A percentile compares a stretch with the other conserved stretches of the same genome.
Evolutionary conservation across 2,113 vertebrate species (phyloP).

Genomic region (Heliornis fulica): DNA sequence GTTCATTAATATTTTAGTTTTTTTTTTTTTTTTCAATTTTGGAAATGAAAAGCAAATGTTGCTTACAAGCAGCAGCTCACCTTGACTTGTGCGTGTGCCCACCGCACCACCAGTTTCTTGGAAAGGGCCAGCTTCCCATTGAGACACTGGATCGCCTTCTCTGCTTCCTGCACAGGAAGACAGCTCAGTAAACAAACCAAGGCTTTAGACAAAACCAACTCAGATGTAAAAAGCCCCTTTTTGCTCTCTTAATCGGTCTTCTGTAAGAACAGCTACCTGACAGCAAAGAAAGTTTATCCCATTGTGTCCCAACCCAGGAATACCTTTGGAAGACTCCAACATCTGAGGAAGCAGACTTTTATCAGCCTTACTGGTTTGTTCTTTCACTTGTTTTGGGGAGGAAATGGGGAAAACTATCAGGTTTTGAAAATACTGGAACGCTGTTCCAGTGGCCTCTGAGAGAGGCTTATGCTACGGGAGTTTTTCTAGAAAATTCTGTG

Average conservation of each 20-base stretch:
- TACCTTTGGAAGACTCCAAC: neutral
- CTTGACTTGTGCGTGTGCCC: conserved; percentile 98
- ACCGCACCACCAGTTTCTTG: conserved; percentile 96
- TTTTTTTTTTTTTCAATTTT: rapidly evolving
- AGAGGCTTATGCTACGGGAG: neutral
- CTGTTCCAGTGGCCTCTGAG: neutral
- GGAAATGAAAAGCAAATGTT: neutral
- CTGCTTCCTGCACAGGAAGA: conserved; percentile 86
- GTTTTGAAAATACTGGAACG: neutral
- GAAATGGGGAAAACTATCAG: neutral
- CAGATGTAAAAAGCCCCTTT: neutral
- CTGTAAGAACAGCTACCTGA: neutral
- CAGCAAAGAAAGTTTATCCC: neutral
- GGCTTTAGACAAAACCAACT: neutral
- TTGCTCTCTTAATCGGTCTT: neutral
- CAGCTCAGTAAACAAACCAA: conserved; percentile 29
- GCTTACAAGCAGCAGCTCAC: conserved; percentile 57
- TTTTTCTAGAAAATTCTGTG: neutral
- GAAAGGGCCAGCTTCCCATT: conserved; percentile 96
- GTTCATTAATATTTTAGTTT: neutral
- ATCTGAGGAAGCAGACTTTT: neutral
- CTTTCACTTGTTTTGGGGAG: neutral
- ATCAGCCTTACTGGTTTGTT: neutral
- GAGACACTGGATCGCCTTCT: conserved; percentile 93
- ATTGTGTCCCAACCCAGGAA: neutral